A percentile compares a stretch with the other conserved stretches of the same genome.
Conservation (phyloP, 1,140 invertebrate genomes). For the Polypedilum pembai region DNA sequence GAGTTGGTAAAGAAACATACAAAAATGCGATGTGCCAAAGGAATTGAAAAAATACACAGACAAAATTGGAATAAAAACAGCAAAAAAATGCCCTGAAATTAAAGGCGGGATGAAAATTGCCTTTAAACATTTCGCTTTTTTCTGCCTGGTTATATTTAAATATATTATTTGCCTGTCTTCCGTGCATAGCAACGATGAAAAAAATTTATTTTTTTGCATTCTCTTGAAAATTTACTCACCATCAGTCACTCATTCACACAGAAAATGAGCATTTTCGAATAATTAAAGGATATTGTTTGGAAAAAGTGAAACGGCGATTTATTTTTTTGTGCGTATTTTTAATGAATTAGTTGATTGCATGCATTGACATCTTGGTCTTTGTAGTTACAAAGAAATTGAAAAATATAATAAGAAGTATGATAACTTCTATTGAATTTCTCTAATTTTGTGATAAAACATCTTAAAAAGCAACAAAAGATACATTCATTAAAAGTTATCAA, state of each 20-base stretch:
- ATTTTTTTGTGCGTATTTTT: too few species aligned
- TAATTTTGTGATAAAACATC: too few species aligned
- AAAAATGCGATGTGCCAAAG: conserved; percentile 25
- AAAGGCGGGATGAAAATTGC: conserved; percentile 26
- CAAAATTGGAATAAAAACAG: conserved; percentile 3
- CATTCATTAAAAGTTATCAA: too few species aligned
- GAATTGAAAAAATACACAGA: neutral
- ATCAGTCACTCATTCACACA: neutral
- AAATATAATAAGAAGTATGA: too few species aligned
- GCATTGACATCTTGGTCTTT: too few species aligned
- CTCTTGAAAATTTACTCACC: conserved; percentile 8
- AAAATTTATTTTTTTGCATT: neutral
- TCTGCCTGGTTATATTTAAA: neutral
- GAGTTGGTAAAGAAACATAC: conserved; percentile 5
- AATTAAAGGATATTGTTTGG: too few species aligned
- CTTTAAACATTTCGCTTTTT: conserved; percentile 1
- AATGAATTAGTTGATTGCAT: too few species aligned
- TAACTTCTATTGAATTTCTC: too few species aligned
- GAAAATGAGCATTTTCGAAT: too few species aligned
- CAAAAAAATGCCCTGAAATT: conserved; percentile 24
- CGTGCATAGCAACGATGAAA: conserved; percentile 7
- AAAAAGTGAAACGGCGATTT: too few species aligned
- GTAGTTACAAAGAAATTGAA: too few species aligned
- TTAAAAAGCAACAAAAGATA: too few species aligned
- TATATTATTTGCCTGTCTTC: neutral